These are phyloP conservation scores for Otocyon megalotis DNA, from an alignment of 2,113 vertebrate species.

Conservation along the genomic window DNA sequence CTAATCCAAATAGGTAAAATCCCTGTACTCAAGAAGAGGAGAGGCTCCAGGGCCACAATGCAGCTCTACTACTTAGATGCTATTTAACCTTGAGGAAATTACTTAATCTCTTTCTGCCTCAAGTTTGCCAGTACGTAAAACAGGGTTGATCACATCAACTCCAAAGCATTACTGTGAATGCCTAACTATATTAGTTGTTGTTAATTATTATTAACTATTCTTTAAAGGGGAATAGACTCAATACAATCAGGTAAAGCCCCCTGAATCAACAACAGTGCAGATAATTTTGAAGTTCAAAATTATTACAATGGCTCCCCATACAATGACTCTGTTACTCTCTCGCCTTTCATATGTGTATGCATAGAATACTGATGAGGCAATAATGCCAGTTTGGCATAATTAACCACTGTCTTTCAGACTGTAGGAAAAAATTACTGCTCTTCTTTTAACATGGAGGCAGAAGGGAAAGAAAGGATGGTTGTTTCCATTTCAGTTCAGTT, in stretches of 20 bases:
- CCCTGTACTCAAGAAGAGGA: background rate
- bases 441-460: slow-evolving; percentile 35
- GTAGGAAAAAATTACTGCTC: background rate
- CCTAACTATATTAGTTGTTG: background rate
- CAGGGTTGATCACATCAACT: background rate
- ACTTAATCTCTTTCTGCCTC: background rate
- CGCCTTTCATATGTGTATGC: background rate
- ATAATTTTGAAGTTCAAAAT: slow-evolving; percentile 38
- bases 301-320: background rate
- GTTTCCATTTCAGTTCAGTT: slow-evolving; percentile 2
- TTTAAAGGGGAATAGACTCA: background rate
- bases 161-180: background rate
- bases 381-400: background rate
- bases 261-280: background rate
- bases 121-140: background rate
- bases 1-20: background rate
- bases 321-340: background rate
- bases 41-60: background rate
- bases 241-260: background rate
- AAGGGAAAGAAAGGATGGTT: background rate
- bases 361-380: background rate
- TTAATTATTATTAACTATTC: background rate
- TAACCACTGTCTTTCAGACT: background rate
- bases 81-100: slow-evolving; percentile 19
- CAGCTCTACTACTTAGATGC: background rate